These are phyloP conservation scores for Syngnathus typhle DNA, from an alignment of 2,113 vertebrate species.

Conservation along the genomic window DNA sequence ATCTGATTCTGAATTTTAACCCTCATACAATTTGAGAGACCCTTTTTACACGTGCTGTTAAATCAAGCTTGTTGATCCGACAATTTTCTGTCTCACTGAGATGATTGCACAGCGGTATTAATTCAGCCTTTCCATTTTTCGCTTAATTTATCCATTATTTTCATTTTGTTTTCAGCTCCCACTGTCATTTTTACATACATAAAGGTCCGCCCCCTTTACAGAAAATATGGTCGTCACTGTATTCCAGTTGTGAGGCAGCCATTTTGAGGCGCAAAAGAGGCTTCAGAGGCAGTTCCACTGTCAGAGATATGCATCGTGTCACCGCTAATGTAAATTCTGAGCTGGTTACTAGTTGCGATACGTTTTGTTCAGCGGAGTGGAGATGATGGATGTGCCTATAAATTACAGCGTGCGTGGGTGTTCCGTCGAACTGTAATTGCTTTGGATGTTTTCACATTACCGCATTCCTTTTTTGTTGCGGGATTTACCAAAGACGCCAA, in stretches of 20 bases:
- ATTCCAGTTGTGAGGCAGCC: too few relatives aligned
- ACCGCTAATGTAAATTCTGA: constrained; percentile 24
- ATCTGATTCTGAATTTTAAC: constrained; percentile 30
- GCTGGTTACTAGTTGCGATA: background rate
- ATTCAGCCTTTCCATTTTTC: too few relatives aligned
- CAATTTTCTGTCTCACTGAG: background rate
- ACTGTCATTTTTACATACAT: too few relatives aligned
- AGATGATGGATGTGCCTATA: constrained; percentile 29
- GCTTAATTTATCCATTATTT: too few relatives aligned
- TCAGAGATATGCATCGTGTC: constrained; percentile 25
- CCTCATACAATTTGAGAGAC: constrained; percentile 19
- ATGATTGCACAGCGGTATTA: background rate
- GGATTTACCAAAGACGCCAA: background rate
- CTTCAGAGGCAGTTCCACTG: constrained; percentile 2
- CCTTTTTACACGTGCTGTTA: background rate
- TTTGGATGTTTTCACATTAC: constrained; percentile 15
- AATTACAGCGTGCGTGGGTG: constrained; percentile 10
- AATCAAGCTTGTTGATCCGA: background rate
- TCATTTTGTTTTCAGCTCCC: too few relatives aligned
- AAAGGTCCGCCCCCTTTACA: background rate
- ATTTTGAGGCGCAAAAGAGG: background rate
- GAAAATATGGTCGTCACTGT: background rate
- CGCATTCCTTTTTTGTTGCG: background rate
- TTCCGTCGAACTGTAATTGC: constrained; percentile 16
- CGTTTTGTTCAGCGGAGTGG: constrained; percentile 21